These are phyloP conservation scores for Lymantria dispar DNA, from an alignment of 2,888 invertebrate species.

Conservation along the genomic window DNA sequence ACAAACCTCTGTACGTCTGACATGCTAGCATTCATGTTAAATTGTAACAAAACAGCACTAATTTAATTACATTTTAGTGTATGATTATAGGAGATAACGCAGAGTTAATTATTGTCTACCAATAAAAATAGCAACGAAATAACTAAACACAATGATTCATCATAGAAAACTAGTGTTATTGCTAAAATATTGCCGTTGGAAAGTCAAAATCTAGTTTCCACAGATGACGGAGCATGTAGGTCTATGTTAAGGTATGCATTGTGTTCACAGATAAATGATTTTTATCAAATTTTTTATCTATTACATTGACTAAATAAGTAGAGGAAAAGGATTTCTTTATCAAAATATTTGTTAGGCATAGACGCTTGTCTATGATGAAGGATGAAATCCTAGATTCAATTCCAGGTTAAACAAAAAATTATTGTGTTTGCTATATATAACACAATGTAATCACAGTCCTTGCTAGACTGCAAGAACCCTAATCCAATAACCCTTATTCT, in stretches of 20 bases:
- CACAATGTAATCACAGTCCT: too few species aligned
- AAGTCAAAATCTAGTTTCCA: constrained; percentile 41
- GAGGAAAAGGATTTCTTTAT: too few species aligned
- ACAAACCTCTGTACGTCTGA: neutral
- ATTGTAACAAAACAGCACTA: neutral
- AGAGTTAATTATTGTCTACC: neutral
- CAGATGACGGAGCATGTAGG: constrained; percentile 27
- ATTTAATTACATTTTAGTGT: neutral
- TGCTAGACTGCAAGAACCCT: too few species aligned
- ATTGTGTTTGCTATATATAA: too few species aligned
- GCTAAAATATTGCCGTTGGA: constrained; percentile 32
- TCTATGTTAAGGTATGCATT: constrained; percentile 24
- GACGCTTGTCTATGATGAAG: too few species aligned
- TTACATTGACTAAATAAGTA: too few species aligned
- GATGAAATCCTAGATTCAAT: too few species aligned
- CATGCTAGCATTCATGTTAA: neutral
- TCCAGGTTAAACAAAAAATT: too few species aligned
- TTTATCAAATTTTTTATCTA: constrained; percentile 14
- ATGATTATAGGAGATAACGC: neutral
- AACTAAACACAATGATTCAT: constrained; percentile 6
- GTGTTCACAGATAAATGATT: constrained; percentile 7
- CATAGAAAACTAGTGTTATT: constrained; percentile 27
- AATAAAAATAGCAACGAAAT: neutral
- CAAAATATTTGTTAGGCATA: too few species aligned
- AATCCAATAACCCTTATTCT: too few species aligned